These are phyloP conservation scores for Halcyon chelicuti DNA, from an alignment of 2,797 vertebrate species.

Conservation along the genomic window DNA sequence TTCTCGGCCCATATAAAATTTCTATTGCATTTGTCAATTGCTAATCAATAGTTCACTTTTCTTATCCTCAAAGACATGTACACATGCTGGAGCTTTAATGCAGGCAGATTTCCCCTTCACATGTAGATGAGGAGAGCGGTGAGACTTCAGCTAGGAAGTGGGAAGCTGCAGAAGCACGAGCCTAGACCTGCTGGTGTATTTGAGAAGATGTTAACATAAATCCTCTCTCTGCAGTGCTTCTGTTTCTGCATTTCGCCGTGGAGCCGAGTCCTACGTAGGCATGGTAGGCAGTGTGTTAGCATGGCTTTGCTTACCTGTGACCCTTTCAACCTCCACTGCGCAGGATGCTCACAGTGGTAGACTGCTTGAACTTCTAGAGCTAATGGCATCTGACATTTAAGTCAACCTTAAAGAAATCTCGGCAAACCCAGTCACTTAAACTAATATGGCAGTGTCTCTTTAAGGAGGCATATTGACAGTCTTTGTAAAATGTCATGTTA, in stretches of 20 bases:
- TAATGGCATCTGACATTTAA: slow-evolving; percentile 78
- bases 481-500: slow-evolving; percentile 24
- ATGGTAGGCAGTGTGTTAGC: not conserved
- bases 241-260: slow-evolving; percentile 27
- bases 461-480: slow-evolving; percentile 42
- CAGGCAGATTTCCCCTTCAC: slow-evolving; percentile 17
- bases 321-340: slow-evolving; percentile 60
- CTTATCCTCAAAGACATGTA: slow-evolving; percentile 83
- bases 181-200: slow-evolving; percentile 27
- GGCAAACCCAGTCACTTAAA: slow-evolving; percentile 68
- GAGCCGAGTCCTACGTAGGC: not conserved
- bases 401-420: slow-evolving; percentile 76
- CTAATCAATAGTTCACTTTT: slow-evolving; percentile 90
- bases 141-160: slow-evolving; percentile 61
- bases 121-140: slow-evolving; percentile 36
- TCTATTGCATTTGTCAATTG: slow-evolving; percentile 94
- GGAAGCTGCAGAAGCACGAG: slow-evolving; percentile 72
- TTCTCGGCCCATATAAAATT: slow-evolving; percentile 91
- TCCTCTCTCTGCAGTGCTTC: slow-evolving; percentile 46
- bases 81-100: slow-evolving; percentile 66
- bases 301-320: slow-evolving; percentile 54
- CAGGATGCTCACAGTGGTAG: slow-evolving; percentile 28
- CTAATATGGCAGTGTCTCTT: slow-evolving; percentile 39
- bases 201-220: slow-evolving; percentile 68
- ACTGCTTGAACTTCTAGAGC: slow-evolving; percentile 61